These are phyloP conservation scores for Columba janthina DNA, from an alignment of 2,113 vertebrate species.

Conservation along the genomic window DNA sequence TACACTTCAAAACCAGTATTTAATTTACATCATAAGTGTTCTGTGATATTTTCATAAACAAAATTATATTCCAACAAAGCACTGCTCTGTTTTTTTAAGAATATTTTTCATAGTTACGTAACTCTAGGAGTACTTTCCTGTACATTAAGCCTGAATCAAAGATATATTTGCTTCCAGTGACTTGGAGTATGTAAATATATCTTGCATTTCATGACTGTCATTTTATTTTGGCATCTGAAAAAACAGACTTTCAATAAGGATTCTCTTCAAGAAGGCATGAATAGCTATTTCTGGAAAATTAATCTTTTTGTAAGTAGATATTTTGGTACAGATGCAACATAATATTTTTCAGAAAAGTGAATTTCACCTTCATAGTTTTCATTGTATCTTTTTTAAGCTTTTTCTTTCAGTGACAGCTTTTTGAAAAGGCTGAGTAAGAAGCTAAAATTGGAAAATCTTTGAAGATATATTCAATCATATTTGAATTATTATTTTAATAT, in stretches of 20 bases:
- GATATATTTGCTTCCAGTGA: neutral
- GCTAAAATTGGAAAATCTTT: neutral
- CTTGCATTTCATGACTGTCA: neutral
- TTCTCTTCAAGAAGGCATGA: neutral
- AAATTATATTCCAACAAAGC: neutral
- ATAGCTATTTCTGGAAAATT: neutral
- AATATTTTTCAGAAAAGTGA: neutral
- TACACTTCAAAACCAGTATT: neutral
- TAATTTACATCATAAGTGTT: neutral
- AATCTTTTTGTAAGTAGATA: neutral
- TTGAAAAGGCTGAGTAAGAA: neutral
- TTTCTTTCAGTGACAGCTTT: neutral
- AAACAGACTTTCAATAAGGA: neutral
- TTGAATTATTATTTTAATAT: neutral
- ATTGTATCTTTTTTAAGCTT: neutral
- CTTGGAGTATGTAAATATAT: neutral
- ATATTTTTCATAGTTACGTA: neutral
- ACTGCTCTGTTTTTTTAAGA: neutral
- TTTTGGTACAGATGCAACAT: neutral
- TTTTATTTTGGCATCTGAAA: neutral
- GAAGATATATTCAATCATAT: neutral
- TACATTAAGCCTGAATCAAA: neutral
- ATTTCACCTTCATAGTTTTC: neutral
- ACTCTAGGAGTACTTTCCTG: neutral
- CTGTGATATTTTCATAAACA: neutral